Conservation (phyloP, 2,888 invertebrate species). For the Cerastis rubricosa region DNA sequence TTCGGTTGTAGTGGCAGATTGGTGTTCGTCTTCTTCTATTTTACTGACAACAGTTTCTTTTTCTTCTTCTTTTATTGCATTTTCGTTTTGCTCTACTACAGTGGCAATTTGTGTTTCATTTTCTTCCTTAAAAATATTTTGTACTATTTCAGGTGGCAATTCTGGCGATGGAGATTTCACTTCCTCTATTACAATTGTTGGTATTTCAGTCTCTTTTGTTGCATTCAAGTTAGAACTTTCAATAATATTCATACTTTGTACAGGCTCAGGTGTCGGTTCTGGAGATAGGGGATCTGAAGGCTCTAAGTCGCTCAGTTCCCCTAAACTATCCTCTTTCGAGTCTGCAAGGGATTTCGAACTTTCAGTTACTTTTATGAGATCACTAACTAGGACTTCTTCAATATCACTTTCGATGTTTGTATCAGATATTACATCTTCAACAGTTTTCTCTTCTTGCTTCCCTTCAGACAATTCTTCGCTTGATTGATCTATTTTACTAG, state of each 20-base stretch:
- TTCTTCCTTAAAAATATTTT: slow-evolving; percentile 76
- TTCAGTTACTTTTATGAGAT: slow-evolving; percentile 66
- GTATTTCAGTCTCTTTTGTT: slow-evolving; percentile 64
- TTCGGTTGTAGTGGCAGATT: slow-evolving; percentile 51
- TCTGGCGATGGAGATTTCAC: slow-evolving; percentile 64
- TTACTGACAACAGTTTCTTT: slow-evolving; percentile 19
- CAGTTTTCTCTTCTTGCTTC: slow-evolving; percentile 29
- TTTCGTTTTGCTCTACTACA: slow-evolving; percentile 45
- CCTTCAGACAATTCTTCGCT: slow-evolving; percentile 45
- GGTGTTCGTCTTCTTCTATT: slow-evolving; percentile 53
- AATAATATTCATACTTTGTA: slow-evolving; percentile 74
- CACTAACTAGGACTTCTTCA: slow-evolving; percentile 64
- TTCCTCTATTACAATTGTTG: slow-evolving; percentile 60
- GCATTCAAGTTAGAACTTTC: slow-evolving; percentile 55
- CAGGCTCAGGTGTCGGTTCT: slow-evolving; percentile 75
- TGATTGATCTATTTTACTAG: slow-evolving; percentile 62
- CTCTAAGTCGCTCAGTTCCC: slow-evolving; percentile 53
- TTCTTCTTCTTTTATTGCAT: slow-evolving; percentile 26
- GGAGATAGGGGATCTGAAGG: slow-evolving; percentile 50
- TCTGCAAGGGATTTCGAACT: slow-evolving; percentile 46
- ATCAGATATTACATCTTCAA: slow-evolving; percentile 33
- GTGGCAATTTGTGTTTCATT: slow-evolving; percentile 49
- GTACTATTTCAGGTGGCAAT: slow-evolving; percentile 84
- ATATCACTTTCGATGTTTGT: slow-evolving; percentile 56
- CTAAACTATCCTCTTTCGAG: slow-evolving; percentile 57